Conservation (phyloP, 2,113 vertebrate species). For the Gnathonemus longibarbis region DNA sequence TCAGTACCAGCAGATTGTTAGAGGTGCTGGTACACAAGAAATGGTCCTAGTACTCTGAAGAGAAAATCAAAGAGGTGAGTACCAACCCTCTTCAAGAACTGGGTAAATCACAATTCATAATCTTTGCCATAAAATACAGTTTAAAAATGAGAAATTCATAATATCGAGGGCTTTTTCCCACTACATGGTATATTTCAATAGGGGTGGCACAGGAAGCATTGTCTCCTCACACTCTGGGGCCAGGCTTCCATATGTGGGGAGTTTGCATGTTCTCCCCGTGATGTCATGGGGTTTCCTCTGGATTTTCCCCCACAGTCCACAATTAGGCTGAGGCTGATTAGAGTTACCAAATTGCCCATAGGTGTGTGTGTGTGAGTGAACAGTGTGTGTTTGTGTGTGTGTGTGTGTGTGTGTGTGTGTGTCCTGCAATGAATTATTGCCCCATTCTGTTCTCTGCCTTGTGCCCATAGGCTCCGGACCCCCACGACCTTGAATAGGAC, state of each 20-base stretch:
- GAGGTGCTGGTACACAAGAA: not conserved
- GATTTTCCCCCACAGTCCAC: not conserved
- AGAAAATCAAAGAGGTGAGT: not conserved
- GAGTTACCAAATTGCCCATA: not conserved
- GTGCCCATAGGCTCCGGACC: too few relatives aligned
- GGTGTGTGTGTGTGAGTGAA: not conserved
- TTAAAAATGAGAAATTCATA: not conserved
- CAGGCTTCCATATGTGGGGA: too few relatives aligned
- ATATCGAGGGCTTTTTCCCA: not conserved
- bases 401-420: too few relatives aligned
- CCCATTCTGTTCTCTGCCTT: too few relatives aligned
- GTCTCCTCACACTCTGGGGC: too few relatives aligned
- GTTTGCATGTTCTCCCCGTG: too few relatives aligned
- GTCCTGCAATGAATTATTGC: too few relatives aligned
- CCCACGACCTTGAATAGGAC: too few relatives aligned
- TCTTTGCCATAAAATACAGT: not conserved
- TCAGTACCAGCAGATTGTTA: not conserved
- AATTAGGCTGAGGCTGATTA: not conserved
- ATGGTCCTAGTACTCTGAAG: not conserved
- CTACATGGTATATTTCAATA: not conserved
- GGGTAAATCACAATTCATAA: not conserved
- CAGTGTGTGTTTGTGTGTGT: too few relatives aligned
- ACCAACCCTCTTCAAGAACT: not conserved
- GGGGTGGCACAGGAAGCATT: too few relatives aligned
- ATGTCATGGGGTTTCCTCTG: not conserved